These are phyloP conservation scores for Ailuropoda melanoleuca DNA, from an alignment of 2,113 vertebrate species.

Conservation along the genomic window DNA sequence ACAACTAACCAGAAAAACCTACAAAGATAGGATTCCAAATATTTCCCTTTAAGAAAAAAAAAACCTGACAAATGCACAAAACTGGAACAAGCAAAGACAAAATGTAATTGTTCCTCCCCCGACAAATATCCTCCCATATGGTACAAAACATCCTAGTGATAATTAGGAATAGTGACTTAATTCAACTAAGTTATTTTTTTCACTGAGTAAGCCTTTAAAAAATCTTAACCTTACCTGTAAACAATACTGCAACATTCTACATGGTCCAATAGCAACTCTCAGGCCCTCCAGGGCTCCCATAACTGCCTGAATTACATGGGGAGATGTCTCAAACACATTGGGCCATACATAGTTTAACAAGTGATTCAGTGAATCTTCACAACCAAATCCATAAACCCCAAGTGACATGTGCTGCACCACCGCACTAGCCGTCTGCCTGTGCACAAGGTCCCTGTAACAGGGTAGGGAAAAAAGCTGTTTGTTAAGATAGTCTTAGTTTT, in stretches of 20 bases:
- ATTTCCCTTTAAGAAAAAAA: not conserved
- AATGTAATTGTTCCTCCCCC: not conserved
- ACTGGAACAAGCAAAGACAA: not conserved
- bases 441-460: slow-evolving; percentile 93
- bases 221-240: slow-evolving; percentile 89
- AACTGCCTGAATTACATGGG: slow-evolving; percentile 98
- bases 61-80: not conserved
- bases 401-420: slow-evolving; percentile 99
- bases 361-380: slow-evolving; percentile 98
- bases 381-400: slow-evolving; percentile 98
- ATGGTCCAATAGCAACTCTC: slow-evolving; percentile 96
- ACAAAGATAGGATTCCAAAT: not conserved
- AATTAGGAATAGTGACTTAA: not conserved
- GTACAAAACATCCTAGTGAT: not conserved
- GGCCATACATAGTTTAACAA: slow-evolving; percentile 99
- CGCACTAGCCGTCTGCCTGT: slow-evolving; percentile 96
- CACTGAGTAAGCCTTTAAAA: not conserved
- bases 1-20: not conserved
- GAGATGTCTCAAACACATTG: slow-evolving; percentile 98
- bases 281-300: slow-evolving; percentile 99
- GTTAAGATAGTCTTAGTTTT: not conserved
- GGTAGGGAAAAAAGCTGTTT: not conserved
- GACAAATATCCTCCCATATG: not conserved
- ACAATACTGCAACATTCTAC: slow-evolving; percentile 98
- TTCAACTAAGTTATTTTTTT: not conserved